Percentiles rank a stretch among this genome's conserved stretches.
These are phyloP conservation scores for Pavo muticus DNA, from an alignment of 2,113 vertebrate genomes.

Conservation along the genomic window DNA sequence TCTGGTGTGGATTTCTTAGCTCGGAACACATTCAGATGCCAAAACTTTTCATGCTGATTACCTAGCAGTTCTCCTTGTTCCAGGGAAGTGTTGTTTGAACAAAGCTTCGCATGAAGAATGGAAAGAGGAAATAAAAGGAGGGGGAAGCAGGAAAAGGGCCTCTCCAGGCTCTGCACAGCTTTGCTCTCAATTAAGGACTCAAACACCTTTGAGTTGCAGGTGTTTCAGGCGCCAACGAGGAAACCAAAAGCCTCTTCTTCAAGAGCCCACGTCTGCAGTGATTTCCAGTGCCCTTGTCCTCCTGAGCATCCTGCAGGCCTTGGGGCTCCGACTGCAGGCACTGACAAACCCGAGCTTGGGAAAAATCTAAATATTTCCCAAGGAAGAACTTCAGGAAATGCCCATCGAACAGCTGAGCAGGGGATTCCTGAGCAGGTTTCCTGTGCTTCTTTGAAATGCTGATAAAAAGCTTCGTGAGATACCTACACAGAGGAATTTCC, in stretches of 20 bases:
- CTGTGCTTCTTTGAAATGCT: background rate
- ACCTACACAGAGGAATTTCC: background rate
- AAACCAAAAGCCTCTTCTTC: background rate
- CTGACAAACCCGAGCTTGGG: background rate
- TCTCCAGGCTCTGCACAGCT: background rate
- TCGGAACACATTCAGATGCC: background rate
- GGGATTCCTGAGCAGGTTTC: background rate
- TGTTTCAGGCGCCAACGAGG: accelerated
- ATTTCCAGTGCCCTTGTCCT: background rate
- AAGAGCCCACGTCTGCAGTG: background rate
- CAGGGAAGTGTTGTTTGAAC: background rate
- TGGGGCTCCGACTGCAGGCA: background rate
- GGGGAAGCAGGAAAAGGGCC: conserved; percentile 18
- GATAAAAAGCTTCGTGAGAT: background rate
- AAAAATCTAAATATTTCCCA: background rate
- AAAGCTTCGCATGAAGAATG: conserved; percentile 31
- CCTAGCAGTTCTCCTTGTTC: background rate
- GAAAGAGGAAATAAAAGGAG: conserved; percentile 34
- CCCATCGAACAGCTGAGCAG: background rate
- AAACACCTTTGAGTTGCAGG: conserved; percentile 25
- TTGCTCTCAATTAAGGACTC: background rate
- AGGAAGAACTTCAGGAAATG: background rate
- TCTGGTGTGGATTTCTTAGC: background rate
- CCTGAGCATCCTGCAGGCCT: background rate
- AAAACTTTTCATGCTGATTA: background rate